Evolutionary conservation across 1,140 invertebrate species (phyloP).

Genomic region (Ephestia elutella): DNA sequence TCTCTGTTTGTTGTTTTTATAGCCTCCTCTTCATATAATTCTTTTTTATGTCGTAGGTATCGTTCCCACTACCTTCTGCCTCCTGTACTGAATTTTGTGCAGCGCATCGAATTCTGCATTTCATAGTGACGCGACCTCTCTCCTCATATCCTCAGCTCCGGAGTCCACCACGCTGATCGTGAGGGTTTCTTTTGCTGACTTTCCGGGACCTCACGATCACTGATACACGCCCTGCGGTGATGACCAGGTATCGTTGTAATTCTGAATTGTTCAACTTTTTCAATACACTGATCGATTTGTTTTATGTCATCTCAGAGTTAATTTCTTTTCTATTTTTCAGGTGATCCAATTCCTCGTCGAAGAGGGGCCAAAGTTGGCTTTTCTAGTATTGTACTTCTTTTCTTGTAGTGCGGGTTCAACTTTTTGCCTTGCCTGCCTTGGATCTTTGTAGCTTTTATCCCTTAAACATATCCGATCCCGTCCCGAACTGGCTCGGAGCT

Average conservation of each 20-base stretch:
- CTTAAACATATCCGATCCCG: constrained; percentile 10
- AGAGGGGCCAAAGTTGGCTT: background rate
- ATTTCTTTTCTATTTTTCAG: no score
- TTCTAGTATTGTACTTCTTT: constrained; percentile 18
- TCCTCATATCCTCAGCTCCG: background rate
- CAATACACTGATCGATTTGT: no score
- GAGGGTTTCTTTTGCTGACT: background rate
- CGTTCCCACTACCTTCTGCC: no score
- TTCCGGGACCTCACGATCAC: constrained; percentile 6
- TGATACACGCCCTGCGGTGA: constrained; percentile 10
- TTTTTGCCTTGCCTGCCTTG: background rate
- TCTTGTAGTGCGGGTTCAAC: constrained; percentile 9
- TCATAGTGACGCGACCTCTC: background rate
- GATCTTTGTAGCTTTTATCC: constrained; percentile 6
- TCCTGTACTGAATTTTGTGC: no score
- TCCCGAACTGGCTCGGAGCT: constrained; percentile 20
- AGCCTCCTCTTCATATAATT: no score
- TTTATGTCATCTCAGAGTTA: no score
- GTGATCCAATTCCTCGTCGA: no score
- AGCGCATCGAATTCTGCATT: no score
- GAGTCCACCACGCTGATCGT: background rate
- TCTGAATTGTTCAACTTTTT: no score
- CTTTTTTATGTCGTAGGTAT: no score
- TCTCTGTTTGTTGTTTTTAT: no score
- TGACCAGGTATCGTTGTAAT: constrained; percentile 2